phyloP scores from a whole-genome alignment of 2,113 vertebrate species.

The Nerophis ophidion region DNA sequence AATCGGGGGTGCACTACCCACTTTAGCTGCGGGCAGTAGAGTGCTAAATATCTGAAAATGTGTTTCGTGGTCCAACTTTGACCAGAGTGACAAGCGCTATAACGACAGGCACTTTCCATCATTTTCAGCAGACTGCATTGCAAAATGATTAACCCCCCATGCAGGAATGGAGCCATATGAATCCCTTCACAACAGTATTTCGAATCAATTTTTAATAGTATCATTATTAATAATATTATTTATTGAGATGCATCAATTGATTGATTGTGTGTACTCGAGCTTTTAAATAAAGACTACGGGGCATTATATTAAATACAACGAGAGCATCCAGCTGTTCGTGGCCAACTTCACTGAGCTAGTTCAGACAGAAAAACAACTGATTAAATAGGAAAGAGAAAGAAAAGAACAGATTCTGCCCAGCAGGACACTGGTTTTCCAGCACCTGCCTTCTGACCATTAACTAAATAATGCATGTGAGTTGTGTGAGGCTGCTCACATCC shows the following conservation, averaged over 20 bases:
- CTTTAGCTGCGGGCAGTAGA: no score
- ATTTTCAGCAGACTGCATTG: no score
- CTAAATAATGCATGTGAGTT: slow-evolving; percentile 58
- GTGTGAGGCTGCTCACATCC: slow-evolving; percentile 29
- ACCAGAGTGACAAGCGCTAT: no score
- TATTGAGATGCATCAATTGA: no score
- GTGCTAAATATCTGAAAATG: no score
- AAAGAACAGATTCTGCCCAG: slow-evolving; percentile 4
- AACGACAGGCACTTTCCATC: no score
- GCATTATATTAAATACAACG: slow-evolving; percentile 26
- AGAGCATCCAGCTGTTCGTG: no score
- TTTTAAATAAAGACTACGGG: slow-evolving; percentile 18
- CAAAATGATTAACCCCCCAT: no score
- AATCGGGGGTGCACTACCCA: no score
- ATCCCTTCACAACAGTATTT: background rate
- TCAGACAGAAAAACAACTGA: background rate
- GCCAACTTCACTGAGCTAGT: slow-evolving; percentile 18
- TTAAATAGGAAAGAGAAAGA: background rate
- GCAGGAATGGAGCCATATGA: no score
- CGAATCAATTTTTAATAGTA: background rate
- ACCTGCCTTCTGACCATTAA: slow-evolving; percentile 48
- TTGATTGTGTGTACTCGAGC: slow-evolving; percentile 13
- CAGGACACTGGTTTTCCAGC: slow-evolving; percentile 34
- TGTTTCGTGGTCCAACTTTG: no score
- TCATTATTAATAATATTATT: no score